phyloP scores from a whole-genome alignment of 2,113 vertebrate genomes.

The Manacus vitellinus region DNA sequence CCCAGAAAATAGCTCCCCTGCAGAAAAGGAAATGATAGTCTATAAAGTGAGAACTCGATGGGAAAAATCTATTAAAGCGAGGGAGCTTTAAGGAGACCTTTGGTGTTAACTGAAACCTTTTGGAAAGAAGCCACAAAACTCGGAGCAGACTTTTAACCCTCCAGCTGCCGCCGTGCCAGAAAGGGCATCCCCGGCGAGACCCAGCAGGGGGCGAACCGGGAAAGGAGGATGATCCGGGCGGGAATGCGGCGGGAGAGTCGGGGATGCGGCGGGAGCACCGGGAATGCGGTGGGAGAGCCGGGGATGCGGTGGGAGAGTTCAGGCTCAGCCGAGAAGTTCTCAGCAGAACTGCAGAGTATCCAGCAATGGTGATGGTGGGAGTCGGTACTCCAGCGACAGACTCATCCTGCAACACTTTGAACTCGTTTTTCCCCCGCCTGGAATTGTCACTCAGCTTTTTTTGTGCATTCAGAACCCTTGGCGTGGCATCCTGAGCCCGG shows the following conservation, averaged over 20 bases:
- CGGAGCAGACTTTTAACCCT: constrained; percentile 67
- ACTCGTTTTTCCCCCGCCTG: background rate
- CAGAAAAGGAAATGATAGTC: constrained; percentile 89
- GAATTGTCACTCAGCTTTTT: background rate
- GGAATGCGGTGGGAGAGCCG: fast-evolving
- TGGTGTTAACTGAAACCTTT: constrained; percentile 76
- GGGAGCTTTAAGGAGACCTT: constrained; percentile 71
- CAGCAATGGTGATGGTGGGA: fast-evolving
- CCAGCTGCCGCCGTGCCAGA: fast-evolving
- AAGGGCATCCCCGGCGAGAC: background rate
- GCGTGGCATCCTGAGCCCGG: background rate
- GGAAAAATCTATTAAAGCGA: constrained; percentile 81
- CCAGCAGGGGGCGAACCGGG: background rate
- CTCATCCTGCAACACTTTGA: background rate
- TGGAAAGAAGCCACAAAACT: constrained; percentile 74
- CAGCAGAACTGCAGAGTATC: fast-evolving
- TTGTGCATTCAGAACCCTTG: too few relatives aligned
- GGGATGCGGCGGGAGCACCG: background rate
- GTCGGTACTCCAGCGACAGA: fast-evolving
- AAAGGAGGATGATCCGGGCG: background rate
- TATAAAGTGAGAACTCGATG: constrained; percentile 79
- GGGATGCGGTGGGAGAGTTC: background rate
- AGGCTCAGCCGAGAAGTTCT: fast-evolving
- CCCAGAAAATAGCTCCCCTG: constrained; percentile 89
- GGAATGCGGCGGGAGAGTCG: background rate